Evolutionary conservation across 2,113 vertebrate species (phyloP), one percentile per base, ranked within the genome.

Genomic region (Recurvirostra avosetta): DNA sequence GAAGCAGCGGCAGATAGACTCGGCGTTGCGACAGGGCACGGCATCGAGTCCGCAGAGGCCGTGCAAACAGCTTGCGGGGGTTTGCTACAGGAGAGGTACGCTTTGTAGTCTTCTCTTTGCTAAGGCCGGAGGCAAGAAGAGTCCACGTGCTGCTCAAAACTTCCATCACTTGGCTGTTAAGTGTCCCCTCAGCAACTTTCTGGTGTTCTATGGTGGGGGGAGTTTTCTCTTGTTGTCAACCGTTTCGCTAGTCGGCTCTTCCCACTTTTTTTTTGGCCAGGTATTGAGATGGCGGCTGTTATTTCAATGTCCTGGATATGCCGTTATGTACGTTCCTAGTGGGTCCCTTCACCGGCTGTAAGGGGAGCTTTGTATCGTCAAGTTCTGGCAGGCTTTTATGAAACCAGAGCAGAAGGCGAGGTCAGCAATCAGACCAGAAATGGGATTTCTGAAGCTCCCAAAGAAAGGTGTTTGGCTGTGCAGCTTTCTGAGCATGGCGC

Each of bases 11-110:
- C 86, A 66, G 43, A 63, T 25, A 77, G 30, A 40, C 30, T 53
- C 30, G 5, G 9, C 6, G 0, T 6, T 4, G 26, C 58, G 32
- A 2, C 30, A 15, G 74, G 67, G 43, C 86, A 58, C 0, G 0
- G 40, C 27, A 4, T 9, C 0, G 3, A 12, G 32, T 11, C 59
- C 4, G 2, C 17, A 5, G 36, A 26, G 68, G 65, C 55, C 50
- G 1, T 1, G 9, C 71, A 27, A 20, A 6, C 65, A 43, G 52
- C 27, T 63, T 4, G 0, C 15, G 9, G 47, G 71, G 32, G 9
- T 7, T 1, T 62, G 71, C 30, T 30, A 7, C 12, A 15, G 72
- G 49, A 52, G 45, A 59, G 22, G 12, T 32, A 49, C 2, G 6
- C 49, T 86, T 29, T 10, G 38, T 17, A 7, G 41, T 15, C 38